Conservation (phyloP, 1,140 invertebrate genomes). For the Halyomorpha halys region DNA sequence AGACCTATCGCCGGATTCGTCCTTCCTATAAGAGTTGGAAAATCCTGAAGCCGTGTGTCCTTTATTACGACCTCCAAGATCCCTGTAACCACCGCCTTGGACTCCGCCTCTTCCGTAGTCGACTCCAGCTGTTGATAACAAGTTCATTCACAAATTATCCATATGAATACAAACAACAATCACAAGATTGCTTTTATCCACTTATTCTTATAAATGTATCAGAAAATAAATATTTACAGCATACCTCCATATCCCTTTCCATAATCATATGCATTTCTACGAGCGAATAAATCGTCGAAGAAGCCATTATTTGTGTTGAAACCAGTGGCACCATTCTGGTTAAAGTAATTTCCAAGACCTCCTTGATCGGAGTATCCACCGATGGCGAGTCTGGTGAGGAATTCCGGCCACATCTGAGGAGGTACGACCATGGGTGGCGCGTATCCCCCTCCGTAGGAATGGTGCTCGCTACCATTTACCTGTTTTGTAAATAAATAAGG, state of each 20-base stretch:
- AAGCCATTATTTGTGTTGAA: constrained; percentile 29
- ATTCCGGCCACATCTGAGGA: background rate
- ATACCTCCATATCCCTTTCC: constrained; percentile 31
- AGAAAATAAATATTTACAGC: constrained; percentile 4
- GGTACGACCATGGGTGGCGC: background rate
- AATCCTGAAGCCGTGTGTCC: constrained; percentile 33
- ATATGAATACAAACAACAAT: no score
- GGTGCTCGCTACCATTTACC: constrained; percentile 7
- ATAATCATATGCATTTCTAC: constrained; percentile 29
- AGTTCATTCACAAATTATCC: background rate
- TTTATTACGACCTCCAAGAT: constrained; percentile 31
- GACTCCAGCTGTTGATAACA: constrained; percentile 24
- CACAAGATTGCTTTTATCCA: background rate
- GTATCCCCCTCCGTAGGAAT: constrained; percentile 3
- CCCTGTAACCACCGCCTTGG: constrained; percentile 29
- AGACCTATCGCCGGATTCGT: constrained; percentile 33
- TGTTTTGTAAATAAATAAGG: background rate
- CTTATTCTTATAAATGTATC: no score
- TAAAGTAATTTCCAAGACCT: constrained; percentile 3
- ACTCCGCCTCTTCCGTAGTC: constrained; percentile 29
- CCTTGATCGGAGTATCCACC: background rate
- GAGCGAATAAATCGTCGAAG: constrained; percentile 29
- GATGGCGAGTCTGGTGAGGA: constrained; percentile 3
- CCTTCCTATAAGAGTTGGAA: constrained; percentile 33
- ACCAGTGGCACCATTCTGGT: constrained; percentile 21